phyloP scores from a whole-genome alignment of 2,888 invertebrate species.

The Linnaemya vulpina region DNA sequence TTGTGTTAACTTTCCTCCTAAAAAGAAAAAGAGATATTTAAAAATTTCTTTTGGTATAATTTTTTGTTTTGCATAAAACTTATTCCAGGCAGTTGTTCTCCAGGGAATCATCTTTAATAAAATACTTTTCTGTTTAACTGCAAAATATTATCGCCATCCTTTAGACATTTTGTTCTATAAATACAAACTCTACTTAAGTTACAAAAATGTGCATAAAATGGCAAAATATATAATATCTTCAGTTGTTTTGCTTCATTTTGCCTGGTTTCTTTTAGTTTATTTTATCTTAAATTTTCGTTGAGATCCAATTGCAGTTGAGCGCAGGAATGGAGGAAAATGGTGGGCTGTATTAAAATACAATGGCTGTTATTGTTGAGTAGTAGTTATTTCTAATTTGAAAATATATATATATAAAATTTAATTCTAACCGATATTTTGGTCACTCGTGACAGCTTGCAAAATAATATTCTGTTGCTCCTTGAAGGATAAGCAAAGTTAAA shows the following conservation, averaged over 20 bases:
- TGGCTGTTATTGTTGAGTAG: constrained; percentile 22
- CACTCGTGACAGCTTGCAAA: too few species aligned
- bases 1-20: constrained; percentile 13
- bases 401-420: too few species aligned
- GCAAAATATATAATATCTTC: constrained; percentile 22
- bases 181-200: neutral
- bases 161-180: neutral
- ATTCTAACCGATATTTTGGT: too few species aligned
- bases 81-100: constrained; percentile 29
- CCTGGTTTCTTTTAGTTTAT: constrained; percentile 45
- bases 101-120: constrained; percentile 62
- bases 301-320: neutral
- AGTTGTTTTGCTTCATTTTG: constrained; percentile 54
- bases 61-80: neutral
- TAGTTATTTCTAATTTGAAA: too few species aligned
- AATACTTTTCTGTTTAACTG: constrained; percentile 5
- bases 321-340: neutral
- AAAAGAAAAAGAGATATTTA: constrained; percentile 7
- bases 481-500: too few species aligned
- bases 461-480: too few species aligned
- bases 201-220: constrained; percentile 2
- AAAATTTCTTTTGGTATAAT: constrained; percentile 3
- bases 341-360: constrained; percentile 11
- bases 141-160: constrained; percentile 18
- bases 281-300: neutral